phyloP scores from a whole-genome alignment of 2,888 invertebrate species.

The Tridacna gigas region DNA sequence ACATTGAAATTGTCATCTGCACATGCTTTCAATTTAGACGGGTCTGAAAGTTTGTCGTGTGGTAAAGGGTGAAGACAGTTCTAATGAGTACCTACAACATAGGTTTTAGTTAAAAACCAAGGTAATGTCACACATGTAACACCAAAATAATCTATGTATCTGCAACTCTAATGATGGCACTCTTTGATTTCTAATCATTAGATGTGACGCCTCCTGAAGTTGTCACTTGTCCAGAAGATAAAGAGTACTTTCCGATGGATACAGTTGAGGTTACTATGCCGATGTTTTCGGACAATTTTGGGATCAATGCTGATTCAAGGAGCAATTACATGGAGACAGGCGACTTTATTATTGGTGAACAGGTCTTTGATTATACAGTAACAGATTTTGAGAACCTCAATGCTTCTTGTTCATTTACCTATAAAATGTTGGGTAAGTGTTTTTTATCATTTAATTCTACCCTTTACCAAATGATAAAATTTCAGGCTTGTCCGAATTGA shows the following conservation, averaged over 20 bases:
- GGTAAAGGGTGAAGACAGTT: no score
- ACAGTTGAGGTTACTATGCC: background rate
- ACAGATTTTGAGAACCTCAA: background rate
- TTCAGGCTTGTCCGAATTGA: no score
- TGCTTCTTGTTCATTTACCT: background rate
- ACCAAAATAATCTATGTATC: background rate
- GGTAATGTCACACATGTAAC: no score
- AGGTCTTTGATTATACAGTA: background rate
- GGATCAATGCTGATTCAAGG: conserved; percentile 9
- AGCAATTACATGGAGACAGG: conserved; percentile 10
- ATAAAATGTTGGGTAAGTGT: conserved; percentile 4
- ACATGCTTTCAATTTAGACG: no score
- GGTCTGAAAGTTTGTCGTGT: no score
- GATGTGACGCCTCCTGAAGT: background rate
- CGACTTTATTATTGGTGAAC: background rate
- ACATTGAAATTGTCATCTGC: no score
- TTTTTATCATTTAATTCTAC: no score
- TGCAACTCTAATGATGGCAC: background rate
- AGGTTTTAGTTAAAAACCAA: no score
- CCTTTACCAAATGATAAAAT: no score
- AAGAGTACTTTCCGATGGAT: conserved; percentile 9
- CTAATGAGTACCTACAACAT: no score
- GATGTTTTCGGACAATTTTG: conserved; percentile 6
- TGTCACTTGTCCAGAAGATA: background rate
- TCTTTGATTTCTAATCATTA: background rate